Base-by-base conservation (phyloP, 2,888 invertebrate species). In the Thereva unica region DNA sequence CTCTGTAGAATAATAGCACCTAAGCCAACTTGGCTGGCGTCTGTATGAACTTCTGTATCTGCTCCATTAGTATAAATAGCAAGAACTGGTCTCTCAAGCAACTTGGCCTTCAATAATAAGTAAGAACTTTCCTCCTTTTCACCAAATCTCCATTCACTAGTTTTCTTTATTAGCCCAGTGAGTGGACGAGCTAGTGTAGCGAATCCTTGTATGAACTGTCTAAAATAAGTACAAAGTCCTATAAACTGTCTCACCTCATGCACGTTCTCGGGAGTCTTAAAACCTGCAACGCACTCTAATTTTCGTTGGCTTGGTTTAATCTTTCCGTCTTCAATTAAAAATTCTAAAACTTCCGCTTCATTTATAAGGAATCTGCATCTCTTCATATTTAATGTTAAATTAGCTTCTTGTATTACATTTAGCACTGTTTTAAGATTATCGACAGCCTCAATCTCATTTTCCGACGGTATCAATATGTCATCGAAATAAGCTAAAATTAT, bases 1-100 rank as follows among this genome's bases (percentile, higher is more conserved):
- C 23, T 49, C 49, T 76, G 76, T 9, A 75, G 7, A n/a, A 76
- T 56, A 1, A 73, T 63, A 9, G 72, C 75, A 7, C 72, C 75
- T 64, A 72, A 72, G 4, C 76, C 74, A 50, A 68, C 10, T 34
- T 61, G 66, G 42, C 72, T 69, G 3, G 76, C 76, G 59, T 76
- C 75, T 1, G 73, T 74, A 55, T 76, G 64, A 6, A 66, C 42
- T 50, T 68, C 56, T 8, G 61, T 66, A 12, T 71, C 65, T 70
- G 71, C 47, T 4, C 7, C 23, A 3, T 34, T 23, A 6, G 40
- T 41, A 41, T 53, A 66, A 3, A 68, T 7, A 7, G 38, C 9
- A 10, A 66, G 42, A 12, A 67, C 55, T 4, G 67, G 68, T 44
- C 6, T 40, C 5, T 67, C 10, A 8, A 23, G 12, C 5, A 67